Conservation (phyloP, 2,113 vertebrate species). For the Syngnathus floridae region DNA sequence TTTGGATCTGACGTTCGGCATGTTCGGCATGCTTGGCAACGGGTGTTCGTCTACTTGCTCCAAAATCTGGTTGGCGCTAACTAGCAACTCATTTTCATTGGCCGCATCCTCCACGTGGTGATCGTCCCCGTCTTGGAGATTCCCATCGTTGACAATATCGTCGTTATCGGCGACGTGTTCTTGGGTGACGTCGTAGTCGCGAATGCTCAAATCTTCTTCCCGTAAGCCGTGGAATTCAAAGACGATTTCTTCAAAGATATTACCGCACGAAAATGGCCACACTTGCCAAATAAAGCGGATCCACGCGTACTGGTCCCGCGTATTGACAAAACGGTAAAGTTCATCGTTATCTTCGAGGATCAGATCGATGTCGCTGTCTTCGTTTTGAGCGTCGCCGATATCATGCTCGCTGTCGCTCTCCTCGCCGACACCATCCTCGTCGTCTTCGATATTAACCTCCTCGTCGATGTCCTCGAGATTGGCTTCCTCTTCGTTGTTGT, state of each 20-base stretch:
- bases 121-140: background rate
- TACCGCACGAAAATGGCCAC: background rate
- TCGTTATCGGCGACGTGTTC: background rate
- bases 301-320: background rate
- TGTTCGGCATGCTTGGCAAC: background rate
- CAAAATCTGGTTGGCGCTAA: background rate
- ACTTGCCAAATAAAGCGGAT: conserved; percentile 6
- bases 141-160: background rate
- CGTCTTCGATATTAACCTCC: background rate
- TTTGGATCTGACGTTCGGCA: background rate
- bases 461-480: background rate
- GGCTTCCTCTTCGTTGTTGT: background rate
- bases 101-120: background rate
- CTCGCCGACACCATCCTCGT: background rate
- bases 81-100: background rate
- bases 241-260: conserved; percentile 3
- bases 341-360: background rate
- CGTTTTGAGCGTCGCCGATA: background rate
- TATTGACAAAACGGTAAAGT: background rate
- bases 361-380: background rate
- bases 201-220: background rate
- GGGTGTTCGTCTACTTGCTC: background rate
- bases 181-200: too few relatives aligned
- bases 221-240: background rate
- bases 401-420: background rate